phyloP scores from a whole-genome alignment of 2,888 invertebrate species.

The Dasypogon diadema region DNA sequence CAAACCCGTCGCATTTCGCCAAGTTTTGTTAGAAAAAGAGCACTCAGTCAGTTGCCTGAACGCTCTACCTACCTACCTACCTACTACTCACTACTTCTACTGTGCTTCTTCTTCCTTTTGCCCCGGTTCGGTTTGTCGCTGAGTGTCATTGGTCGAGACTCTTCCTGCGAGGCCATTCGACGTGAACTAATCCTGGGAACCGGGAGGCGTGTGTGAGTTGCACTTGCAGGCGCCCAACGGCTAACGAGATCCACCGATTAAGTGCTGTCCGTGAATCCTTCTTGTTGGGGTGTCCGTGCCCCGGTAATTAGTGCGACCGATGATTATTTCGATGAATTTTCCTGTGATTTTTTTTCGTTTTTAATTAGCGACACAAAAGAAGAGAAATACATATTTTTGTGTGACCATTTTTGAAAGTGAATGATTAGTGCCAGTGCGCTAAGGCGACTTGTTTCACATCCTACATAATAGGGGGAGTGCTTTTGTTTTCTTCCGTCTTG shows the following conservation, averaged over 20 bases:
- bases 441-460: neutral
- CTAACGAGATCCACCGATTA: constrained; percentile 23
- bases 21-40: constrained; percentile 41
- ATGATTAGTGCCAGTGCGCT: neutral
- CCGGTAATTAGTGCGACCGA: constrained; percentile 17
- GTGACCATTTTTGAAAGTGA: neutral
- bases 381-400: neutral
- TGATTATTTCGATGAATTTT: neutral
- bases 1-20: constrained; percentile 43
- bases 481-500: neutral
- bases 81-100: neutral
- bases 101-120: constrained; percentile 14
- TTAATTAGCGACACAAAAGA: neutral
- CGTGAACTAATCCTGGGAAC: constrained; percentile 37
- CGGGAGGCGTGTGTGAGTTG: constrained; percentile 52
- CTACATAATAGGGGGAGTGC: too few species aligned
- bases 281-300: neutral
- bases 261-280: constrained; percentile 6
- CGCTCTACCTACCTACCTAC: constrained; percentile 11
- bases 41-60: neutral
- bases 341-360: neutral
- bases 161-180: constrained; percentile 48
- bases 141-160: constrained; percentile 55
- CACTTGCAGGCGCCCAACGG: constrained; percentile 21
- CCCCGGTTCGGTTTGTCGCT: constrained; percentile 53